Conservation (phyloP, 2,797 vertebrate species). For the Crenuchus spilurus region DNA sequence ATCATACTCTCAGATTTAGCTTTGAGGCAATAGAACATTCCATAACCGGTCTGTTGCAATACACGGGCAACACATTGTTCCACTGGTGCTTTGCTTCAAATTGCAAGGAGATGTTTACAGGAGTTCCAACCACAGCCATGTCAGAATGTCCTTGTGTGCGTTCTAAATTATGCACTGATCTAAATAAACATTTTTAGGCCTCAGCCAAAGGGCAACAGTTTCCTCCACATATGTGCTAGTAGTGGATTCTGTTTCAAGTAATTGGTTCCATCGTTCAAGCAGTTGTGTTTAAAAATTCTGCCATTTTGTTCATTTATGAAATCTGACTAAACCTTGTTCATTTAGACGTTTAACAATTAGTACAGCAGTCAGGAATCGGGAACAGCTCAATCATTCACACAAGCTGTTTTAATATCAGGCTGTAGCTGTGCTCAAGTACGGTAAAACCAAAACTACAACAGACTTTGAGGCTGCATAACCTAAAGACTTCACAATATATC, state of each 20-base stretch:
- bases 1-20: neutral
- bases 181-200: conserved; percentile 74
- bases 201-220: conserved; percentile 64
- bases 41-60: conserved; percentile 50
- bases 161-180: conserved; percentile 69
- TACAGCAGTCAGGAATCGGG: neutral
- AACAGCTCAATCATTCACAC: neutral
- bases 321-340: conserved; percentile 18
- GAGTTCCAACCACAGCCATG: conserved; percentile 50
- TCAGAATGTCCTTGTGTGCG: conserved; percentile 71
- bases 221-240: conserved; percentile 32
- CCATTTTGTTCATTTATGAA: conserved; percentile 32
- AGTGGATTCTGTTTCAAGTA: conserved; percentile 33
- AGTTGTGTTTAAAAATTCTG: conserved; percentile 59
- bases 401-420: neutral
- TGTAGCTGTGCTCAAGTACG: neutral
- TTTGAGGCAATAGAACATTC: neutral
- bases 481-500: no score
- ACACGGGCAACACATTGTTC: conserved; percentile 55
- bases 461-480: no score
- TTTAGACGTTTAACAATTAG: neutral
- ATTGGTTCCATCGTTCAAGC: conserved; percentile 51
- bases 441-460: no score
- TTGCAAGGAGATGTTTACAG: conserved; percentile 73
- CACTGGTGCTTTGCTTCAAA: conserved; percentile 61